phyloP scores from a whole-genome alignment of 2,113 vertebrate species.

The Mesitornis unicolor region DNA sequence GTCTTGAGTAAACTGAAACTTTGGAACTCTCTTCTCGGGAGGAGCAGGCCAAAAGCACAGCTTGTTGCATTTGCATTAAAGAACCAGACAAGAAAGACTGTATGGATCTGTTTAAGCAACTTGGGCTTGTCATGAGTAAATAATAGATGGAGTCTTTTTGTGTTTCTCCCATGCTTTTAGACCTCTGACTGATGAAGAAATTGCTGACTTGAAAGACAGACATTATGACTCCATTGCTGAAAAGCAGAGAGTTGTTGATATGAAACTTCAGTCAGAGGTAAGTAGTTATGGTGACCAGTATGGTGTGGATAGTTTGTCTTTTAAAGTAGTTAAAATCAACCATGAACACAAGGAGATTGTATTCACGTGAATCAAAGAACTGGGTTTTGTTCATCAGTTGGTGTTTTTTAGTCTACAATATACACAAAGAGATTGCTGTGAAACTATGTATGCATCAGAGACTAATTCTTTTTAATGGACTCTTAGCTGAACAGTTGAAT shows the following conservation, averaged over 20 bases:
- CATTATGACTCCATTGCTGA: constrained; percentile 88
- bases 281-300: not conserved
- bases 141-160: not conserved
- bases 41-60: not conserved
- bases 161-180: constrained; percentile 58
- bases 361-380: rapidly evolving
- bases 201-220: constrained; percentile 84
- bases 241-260: constrained; percentile 85
- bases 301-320: not conserved
- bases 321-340: not conserved
- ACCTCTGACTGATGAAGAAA: constrained; percentile 93
- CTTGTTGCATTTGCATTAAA: not conserved
- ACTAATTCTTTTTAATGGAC: not conserved
- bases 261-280: constrained; percentile 88
- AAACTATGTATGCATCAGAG: not conserved
- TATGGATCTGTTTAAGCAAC: not conserved
- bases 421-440: not conserved
- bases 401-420: not conserved
- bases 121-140: not conserved
- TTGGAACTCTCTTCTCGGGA: not conserved
- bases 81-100: not conserved
- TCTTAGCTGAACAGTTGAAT: not conserved
- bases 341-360: not conserved
- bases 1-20: not conserved
- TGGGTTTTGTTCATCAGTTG: not conserved